phyloP scores from a whole-genome alignment of 1,140 invertebrate species.

The Eriocheir sinensis region DNA sequence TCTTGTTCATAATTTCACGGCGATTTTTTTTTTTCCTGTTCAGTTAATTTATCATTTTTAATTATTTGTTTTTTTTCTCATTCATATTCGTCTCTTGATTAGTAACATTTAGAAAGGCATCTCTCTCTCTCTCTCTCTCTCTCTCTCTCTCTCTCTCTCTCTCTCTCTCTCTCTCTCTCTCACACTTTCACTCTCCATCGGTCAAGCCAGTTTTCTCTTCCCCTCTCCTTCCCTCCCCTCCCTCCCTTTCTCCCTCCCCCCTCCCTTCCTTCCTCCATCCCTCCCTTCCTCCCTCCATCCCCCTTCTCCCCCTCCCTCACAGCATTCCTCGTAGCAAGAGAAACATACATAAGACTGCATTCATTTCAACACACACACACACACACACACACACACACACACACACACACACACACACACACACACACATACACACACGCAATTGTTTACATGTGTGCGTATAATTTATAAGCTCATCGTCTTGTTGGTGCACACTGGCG shows the following conservation, averaged over 20 bases:
- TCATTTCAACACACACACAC: not conserved
- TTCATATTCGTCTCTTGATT: no score
- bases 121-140: not conserved
- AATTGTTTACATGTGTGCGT: not conserved
- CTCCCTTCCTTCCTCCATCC: not conserved
- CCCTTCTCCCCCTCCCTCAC: not conserved
- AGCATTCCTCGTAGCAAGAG: not conserved
- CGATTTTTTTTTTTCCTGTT: no score
- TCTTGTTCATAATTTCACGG: no score
- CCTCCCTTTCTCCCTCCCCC: not conserved
- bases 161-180: not conserved
- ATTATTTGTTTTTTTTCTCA: no score
- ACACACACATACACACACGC: not conserved
- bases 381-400: constrained; percentile 10
- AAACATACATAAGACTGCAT: not conserved
- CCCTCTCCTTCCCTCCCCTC: not conserved
- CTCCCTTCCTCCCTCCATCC: not conserved
- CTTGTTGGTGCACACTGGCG: not conserved
- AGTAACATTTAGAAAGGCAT: no score
- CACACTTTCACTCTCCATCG: not conserved
- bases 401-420: constrained; percentile 49
- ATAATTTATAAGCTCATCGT: not conserved
- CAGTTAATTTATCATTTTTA: no score
- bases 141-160: not conserved
- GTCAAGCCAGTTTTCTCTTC: not conserved